Evolutionary conservation across 2,888 invertebrate species (phyloP).

Genomic region (Furcula furcula): DNA sequence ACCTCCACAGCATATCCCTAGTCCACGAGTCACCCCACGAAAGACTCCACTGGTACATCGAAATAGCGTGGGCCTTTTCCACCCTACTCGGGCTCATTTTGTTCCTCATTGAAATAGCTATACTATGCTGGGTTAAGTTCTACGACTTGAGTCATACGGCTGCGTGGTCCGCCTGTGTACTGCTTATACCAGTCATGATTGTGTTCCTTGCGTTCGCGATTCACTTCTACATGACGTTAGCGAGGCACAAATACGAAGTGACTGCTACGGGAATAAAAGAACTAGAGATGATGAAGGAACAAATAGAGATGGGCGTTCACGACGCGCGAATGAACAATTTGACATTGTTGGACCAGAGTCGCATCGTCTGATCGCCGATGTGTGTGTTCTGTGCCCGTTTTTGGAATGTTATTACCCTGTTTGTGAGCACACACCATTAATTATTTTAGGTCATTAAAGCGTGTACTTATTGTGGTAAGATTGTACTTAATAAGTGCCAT

Average conservation of each 20-base stretch:
- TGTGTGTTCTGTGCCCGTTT: conserved; percentile 24
- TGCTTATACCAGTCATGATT: conserved; percentile 95
- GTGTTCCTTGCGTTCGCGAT: conserved; percentile 96
- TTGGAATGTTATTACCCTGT: conserved; percentile 45
- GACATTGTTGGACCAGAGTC: conserved; percentile 76
- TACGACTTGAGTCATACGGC: conserved; percentile 90
- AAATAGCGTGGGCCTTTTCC: conserved; percentile 98
- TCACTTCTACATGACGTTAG: conserved; percentile 96
- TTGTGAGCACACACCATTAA: conserved; percentile 28
- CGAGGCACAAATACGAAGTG: conserved; percentile 95
- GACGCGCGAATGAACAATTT: conserved; percentile 83
- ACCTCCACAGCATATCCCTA: conserved; percentile 92
- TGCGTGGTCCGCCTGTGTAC: conserved; percentile 94
- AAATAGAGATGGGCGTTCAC: conserved; percentile 89
- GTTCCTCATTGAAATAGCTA: conserved; percentile 96
- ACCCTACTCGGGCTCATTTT: conserved; percentile 95
- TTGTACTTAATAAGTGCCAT: conserved; percentile 54
- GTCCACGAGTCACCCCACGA: conserved; percentile 95
- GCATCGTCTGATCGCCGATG: conserved; percentile 77
- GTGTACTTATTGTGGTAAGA: conserved; percentile 47
- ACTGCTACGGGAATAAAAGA: conserved; percentile 93
- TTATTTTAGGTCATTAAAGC: conserved; percentile 25
- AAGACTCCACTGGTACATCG: conserved; percentile 95
- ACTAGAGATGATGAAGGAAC: conserved; percentile 91
- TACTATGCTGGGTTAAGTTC: conserved; percentile 99